Evolutionary conservation across 2,113 vertebrate species (phyloP), one percentile per base, ranked within the genome.

Genomic region (Orthonyx spaldingii): DNA sequence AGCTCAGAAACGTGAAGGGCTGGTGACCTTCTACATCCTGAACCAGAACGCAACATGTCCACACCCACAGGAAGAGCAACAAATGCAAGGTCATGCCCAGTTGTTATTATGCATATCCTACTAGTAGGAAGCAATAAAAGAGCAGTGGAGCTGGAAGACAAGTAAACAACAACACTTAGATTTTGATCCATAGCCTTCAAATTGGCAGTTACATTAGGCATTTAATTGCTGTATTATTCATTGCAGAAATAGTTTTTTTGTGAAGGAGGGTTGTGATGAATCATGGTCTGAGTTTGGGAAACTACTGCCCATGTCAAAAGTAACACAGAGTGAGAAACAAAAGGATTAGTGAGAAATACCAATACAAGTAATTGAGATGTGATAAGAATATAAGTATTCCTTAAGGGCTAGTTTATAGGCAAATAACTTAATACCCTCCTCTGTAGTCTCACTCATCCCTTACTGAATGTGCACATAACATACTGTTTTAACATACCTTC

Each of bases 51-150:
- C 57, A 61, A 23, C 18, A 5, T 1, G 3, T 57, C 83, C 94
- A 93, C 94, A 89, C 93, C 92, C 72, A 92, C 71, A 86, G 89
- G 92, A 95, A 89, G 86, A 59, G 57, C 53, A 81, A 22, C 68
- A 84, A 33, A 17, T 50, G 26, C 41, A 53, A 59, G 32, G 68
- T 82, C 21, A 17, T 13, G 35, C 77, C 59, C 79, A 89, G 37
- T 15, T 89, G 65, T 85, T 87, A 7, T 78, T 81, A 11, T 42
- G 18, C 4, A 2, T 23, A 13, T 59, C 72, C 39, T 85, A 60
- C 44, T 10, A 71, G 42, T 32, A 59, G 83, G 84, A 86, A 77
- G 64, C 75, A 94, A 59, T 33, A 55, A 66, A 72, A 56, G 30
- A 64, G 19, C 17, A 46, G 37, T 65, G 53, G 46, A 86, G 39